Base-by-base conservation (phyloP, 2,113 vertebrate genomes). In the Columba livia region DNA sequence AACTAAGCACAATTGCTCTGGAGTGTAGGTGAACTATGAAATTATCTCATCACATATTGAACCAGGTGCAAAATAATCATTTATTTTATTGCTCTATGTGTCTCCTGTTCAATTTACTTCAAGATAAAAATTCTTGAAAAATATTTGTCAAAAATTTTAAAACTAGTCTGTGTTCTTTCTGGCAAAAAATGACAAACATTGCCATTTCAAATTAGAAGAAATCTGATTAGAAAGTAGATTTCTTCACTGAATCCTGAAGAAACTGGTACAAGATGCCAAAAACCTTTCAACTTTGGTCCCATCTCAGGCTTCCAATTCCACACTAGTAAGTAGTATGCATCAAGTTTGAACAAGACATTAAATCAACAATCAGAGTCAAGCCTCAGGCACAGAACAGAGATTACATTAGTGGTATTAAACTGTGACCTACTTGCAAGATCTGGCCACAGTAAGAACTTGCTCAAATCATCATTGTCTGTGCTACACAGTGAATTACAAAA, bases 351-450 rank as follows among this genome's bases (percentile, higher is more conserved):
- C 3, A 36, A 62, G 31, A 64, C 47, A 38, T 86, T 48, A 89
- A 85, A 90, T 77, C 72, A 92, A 40, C 53, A 79, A 19, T 32
- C 38, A 29, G 53, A 82, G 34, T 56, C 40, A 25, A 70, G 80
- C 83, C 91, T 90, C 60, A 77, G 86, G 75, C 75, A 77, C 34
- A 24, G 44, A 90, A 72, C n/a, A 73, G 40, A 79, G 81, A 82
- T 81, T 78, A 38, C 29, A 75, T 81, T 60, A 3, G 2, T 57
- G 72, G 32, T 58, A 36, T 78, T 71, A 91, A 82, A 51, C 24
- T 60, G 57, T 87, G 85, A 92, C 79, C 90, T 89, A 79, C 62
- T 87, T 96, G 71, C 70, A 85, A 85, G 78, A 79, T 79, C 38
- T 82, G 92, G 53, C 15, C 61, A 72, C 0, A 7, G 17, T 58